Evolutionary conservation across 2,888 invertebrate species (phyloP), one percentile per base, ranked within the genome.

Genomic region (Caenorhabditis imperialis): DNA sequence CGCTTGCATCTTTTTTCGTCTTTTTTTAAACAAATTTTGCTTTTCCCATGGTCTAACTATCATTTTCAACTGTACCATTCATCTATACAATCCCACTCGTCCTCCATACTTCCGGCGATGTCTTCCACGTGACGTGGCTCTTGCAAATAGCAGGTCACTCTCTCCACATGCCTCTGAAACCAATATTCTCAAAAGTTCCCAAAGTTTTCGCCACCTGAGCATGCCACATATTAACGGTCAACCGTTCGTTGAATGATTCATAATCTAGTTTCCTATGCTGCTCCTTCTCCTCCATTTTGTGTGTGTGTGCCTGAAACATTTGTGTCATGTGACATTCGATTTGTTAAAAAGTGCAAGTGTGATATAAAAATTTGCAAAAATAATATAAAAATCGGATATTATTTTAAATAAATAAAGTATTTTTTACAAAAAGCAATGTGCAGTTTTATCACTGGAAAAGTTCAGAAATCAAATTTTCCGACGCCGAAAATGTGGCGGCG

Each of bases 61-160:
- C 16, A 1, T 12, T 14, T 1, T 14, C 10, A 14, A 37, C n/a
- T 22, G 14, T 8, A 69, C 69, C 69, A 74, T 23, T 54, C 67
- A 33, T 74, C 72, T 33, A 57, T 50, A 10, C 70, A 71, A 37
- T 78, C 72, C 18, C 54, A 55, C 33, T 73, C 67, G 37, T 81
- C 77, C 30, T 73, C 70, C 57, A 73, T 69, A 23, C 48, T 55
- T 51, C 84, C 84, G 8, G 63, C 45, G 38, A 86, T 84, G 25
- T 84, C 75, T 69, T 86, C 86, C 1, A 81, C 65, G 44, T 86
- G 86, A 22, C 86, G 63, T 2, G 81, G 79, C 40, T 86, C 86
- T 75, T 83, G 84, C 67, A 86, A 82, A 71, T 72, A 82, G 12
- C 76, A 53, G 23, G 75, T 70, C n/a, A 78, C 70, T 25, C 65